Conservation (phyloP, 2,797 vertebrate species). For the Chromobotia macracanthus region DNA sequence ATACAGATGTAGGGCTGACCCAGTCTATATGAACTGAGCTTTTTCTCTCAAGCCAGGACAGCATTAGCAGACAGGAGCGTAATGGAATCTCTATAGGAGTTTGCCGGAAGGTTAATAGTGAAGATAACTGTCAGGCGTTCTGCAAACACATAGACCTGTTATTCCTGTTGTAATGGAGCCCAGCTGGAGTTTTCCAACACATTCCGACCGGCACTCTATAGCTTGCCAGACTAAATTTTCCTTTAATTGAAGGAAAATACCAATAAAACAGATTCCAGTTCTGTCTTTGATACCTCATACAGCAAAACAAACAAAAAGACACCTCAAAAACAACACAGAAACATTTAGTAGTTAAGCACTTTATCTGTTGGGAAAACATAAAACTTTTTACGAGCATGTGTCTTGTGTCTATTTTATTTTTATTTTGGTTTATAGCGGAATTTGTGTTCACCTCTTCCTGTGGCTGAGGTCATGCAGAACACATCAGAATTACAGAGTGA, state of each 20-base stretch:
- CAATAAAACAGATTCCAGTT: constrained; percentile 27
- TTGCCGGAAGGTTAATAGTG: constrained; percentile 38
- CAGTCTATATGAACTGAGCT: neutral
- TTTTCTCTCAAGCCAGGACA: neutral
- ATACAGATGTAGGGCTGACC: constrained; percentile 2
- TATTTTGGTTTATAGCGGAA: constrained; percentile 43
- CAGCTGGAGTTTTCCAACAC: constrained; percentile 36
- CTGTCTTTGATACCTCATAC: neutral
- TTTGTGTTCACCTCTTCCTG: constrained; percentile 33
- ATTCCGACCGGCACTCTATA: neutral
- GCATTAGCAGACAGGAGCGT: constrained; percentile 35
- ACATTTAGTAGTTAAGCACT: constrained; percentile 26
- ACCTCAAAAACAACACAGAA: constrained; percentile 10
- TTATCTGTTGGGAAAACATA: constrained; percentile 2
- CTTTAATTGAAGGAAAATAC: constrained; percentile 41
- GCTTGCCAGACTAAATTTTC: constrained; percentile 19
- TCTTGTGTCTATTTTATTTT: constrained; percentile 6
- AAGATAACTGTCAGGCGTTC: constrained; percentile 33
- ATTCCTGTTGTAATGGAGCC: constrained; percentile 13
- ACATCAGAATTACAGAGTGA: neutral
- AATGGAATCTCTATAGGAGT: constrained; percentile 36
- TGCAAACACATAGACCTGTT: constrained; percentile 16
- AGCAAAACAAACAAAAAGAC: constrained; percentile 15
- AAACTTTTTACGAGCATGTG: constrained; percentile 33
- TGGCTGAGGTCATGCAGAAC: constrained; percentile 13